These are phyloP conservation scores for Hyperoplus immaculatus DNA, from an alignment of 2,797 vertebrate genomes.

Conservation along the genomic window DNA sequence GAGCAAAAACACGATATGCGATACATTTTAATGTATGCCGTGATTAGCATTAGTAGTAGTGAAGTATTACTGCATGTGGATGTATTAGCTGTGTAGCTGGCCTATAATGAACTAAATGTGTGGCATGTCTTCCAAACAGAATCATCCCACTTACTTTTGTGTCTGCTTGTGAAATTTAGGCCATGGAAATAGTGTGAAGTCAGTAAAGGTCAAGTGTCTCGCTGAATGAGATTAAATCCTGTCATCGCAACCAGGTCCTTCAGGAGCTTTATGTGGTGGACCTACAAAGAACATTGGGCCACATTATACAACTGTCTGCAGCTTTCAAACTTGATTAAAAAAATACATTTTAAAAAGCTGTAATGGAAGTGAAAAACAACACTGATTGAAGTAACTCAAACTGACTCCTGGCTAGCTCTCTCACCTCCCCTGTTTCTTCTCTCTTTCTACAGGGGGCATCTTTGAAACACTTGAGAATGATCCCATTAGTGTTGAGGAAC, in stretches of 20 bases:
- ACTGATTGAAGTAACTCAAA: not conserved
- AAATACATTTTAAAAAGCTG: not conserved
- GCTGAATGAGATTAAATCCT: slow-evolving; percentile 61
- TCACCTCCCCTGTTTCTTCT: slow-evolving; percentile 18
- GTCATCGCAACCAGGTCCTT: slow-evolving; percentile 41
- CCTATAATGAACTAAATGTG: slow-evolving; percentile 9
- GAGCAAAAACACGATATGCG: not conserved
- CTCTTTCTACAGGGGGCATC: slow-evolving; percentile 92
- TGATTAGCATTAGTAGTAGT: not conserved
- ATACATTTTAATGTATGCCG: slow-evolving; percentile 15
- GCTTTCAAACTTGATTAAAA: slow-evolving; percentile 17
- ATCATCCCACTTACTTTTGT: slow-evolving; percentile 4
- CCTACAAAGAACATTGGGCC: slow-evolving; percentile 32
- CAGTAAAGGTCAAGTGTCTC: slow-evolving; percentile 56
- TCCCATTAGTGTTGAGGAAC: slow-evolving; percentile 95
- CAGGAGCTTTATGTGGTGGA: slow-evolving; percentile 43
- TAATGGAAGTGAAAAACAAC: not conserved
- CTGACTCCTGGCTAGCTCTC: not conserved
- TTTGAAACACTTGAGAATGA: slow-evolving; percentile 98
- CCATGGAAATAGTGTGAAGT: slow-evolving; percentile 43
- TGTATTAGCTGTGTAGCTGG: not conserved
- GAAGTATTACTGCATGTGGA: not conserved
- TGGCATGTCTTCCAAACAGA: slow-evolving; percentile 3
- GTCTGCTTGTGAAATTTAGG: slow-evolving; percentile 50
- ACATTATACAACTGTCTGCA: slow-evolving; percentile 44